Evolutionary conservation across 2,888 invertebrate species (phyloP).

Genomic region (Pseudoips prasinana): DNA sequence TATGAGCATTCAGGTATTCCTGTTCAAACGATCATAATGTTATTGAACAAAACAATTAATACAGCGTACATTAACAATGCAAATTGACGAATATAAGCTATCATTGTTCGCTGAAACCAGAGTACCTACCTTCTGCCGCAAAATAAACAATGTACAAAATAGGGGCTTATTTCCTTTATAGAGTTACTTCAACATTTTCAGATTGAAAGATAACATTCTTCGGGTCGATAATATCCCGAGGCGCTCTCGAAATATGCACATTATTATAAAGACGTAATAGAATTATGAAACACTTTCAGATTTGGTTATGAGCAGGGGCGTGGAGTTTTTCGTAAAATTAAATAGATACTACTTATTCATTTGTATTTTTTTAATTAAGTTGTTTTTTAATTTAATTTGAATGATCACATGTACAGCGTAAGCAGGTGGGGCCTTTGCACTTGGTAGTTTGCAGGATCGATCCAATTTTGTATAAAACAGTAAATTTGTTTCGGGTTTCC

Average conservation of each 20-base stretch:
- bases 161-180: constrained; percentile 33
- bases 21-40: constrained; percentile 27
- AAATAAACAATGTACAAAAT: constrained; percentile 46
- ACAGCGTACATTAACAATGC: constrained; percentile 45
- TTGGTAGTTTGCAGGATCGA: too few species aligned
- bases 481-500: too few species aligned
- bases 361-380: too few species aligned
- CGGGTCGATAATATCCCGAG: constrained; percentile 1
- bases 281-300: constrained; percentile 1
- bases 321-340: too few species aligned
- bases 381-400: too few species aligned
- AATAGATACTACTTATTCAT: too few species aligned
- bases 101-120: constrained; percentile 37
- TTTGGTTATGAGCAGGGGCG: too few species aligned
- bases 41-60: constrained; percentile 42
- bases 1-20: constrained; percentile 15
- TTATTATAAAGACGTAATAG: constrained; percentile 19
- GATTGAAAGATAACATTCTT: constrained; percentile 36
- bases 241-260: constrained; percentile 22
- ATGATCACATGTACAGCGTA: too few species aligned
- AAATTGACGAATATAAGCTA: constrained; percentile 52
- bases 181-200: constrained; percentile 31
- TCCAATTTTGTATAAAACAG: too few species aligned
- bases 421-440: too few species aligned
- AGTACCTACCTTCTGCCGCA: constrained; percentile 23